A percentile compares a stretch with the other conserved stretches of the same genome.
These are phyloP conservation scores for Geodia barretti DNA, from an alignment of 37 sponge, comb jelly and placozoan genomes.

Conservation along the genomic window DNA sequence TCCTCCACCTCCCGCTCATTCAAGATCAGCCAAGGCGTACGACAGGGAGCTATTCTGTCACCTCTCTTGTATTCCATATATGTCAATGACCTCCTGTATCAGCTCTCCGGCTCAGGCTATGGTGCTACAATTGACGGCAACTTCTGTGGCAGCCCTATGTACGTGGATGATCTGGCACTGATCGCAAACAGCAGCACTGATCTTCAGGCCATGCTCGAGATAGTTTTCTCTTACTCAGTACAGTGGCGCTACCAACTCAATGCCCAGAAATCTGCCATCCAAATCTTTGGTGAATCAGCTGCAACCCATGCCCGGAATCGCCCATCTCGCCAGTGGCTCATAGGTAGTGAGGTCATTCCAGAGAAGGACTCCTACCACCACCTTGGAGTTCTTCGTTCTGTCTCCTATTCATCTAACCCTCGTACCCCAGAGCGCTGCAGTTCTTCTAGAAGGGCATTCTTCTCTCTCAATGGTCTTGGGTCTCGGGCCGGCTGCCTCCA, in stretches of 20 bases:
- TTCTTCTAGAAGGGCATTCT: background rate
- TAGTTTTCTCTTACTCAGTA: background rate
- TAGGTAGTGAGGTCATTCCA: background rate
- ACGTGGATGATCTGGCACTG: constrained; percentile 3
- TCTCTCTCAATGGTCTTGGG: background rate
- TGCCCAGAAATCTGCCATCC: background rate
- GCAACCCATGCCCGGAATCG: too few relatives aligned
- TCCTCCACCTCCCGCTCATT: background rate
- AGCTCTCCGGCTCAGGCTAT: background rate
- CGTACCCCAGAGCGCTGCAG: background rate
- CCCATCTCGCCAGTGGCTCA: background rate
- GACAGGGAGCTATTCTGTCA: background rate
- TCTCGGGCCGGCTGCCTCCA: too few relatives aligned
- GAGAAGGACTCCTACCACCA: background rate
- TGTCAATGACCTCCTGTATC: background rate
- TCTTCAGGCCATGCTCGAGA: background rate
- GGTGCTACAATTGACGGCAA: background rate
- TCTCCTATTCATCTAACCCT: background rate
- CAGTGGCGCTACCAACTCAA: constrained; percentile 1
- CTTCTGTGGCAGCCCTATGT: constrained; percentile 1
- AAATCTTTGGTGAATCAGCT: background rate
- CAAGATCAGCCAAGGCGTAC: background rate
- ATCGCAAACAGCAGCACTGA: too few relatives aligned
- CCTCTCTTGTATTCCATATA: background rate
- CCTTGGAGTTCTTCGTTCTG: background rate